phyloP scores from a whole-genome alignment of 2,888 invertebrate genomes.

The Fissipunctia ypsillon region DNA sequence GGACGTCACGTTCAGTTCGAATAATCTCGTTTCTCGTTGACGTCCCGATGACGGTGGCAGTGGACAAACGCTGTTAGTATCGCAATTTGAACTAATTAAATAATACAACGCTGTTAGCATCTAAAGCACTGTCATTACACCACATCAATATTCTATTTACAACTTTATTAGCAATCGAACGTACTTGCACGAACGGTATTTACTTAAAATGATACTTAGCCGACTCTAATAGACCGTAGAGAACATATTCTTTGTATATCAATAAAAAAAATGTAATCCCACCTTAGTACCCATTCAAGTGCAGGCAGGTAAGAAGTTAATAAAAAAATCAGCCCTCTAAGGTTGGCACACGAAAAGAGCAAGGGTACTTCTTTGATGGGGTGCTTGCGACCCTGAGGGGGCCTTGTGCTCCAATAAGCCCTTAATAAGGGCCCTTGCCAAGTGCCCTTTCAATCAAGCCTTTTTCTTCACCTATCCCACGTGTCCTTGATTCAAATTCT shows the following conservation, averaged over 20 bases:
- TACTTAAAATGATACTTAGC: conserved; percentile 49
- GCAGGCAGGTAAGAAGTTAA: conserved; percentile 78
- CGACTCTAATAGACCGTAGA: conserved; percentile 64
- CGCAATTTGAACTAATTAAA: conserved; percentile 16
- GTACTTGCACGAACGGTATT: conserved; percentile 37
- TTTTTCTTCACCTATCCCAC: conserved; percentile 84
- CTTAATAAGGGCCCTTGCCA: conserved; percentile 84
- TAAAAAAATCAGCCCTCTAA: conserved; percentile 78
- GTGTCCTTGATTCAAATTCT: conserved; percentile 87
- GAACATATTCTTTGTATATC: conserved; percentile 67
- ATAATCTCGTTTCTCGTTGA: too few species aligned
- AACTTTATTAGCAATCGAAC: conserved; percentile 24
- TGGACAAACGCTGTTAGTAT: too few species aligned
- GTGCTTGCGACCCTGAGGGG: conserved; percentile 78
- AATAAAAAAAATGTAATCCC: conserved; percentile 72
- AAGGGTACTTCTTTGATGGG: conserved; percentile 85
- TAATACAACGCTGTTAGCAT: conserved; percentile 6
- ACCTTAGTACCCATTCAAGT: conserved; percentile 66
- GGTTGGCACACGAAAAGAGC: conserved; percentile 87
- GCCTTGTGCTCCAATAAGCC: conserved; percentile 87
- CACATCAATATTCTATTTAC: conserved; percentile 35
- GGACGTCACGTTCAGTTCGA: too few species aligned
- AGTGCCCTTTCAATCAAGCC: conserved; percentile 83
- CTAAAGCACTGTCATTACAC: conserved; percentile 20
- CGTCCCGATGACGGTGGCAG: too few species aligned